Percentiles rank a stretch among this genome's conserved stretches.
phyloP scores from a whole-genome alignment of 2,888 invertebrate genomes.

The Meganola albula region DNA sequence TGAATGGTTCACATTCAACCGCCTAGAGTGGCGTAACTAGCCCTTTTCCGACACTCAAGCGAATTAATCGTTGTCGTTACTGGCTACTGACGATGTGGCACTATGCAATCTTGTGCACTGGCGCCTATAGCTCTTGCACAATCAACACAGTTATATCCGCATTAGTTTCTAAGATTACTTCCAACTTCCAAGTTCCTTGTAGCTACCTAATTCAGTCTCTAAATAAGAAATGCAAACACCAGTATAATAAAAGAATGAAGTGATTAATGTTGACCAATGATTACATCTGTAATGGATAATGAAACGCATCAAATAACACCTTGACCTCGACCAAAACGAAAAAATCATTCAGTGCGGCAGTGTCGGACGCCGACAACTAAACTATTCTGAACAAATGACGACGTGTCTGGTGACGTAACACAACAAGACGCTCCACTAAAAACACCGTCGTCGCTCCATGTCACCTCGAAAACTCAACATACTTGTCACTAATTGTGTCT shows the following conservation, averaged over 20 bases:
- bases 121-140: slow-evolving; percentile 33
- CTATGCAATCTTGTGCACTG: slow-evolving; percentile 7
- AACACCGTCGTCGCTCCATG: slow-evolving; percentile 27
- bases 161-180: too few species aligned
- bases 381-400: slow-evolving; percentile 54
- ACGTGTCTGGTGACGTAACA: slow-evolving; percentile 49
- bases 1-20: too few species aligned
- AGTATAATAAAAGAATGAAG: too few species aligned
- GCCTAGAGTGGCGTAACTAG: slow-evolving; percentile 33
- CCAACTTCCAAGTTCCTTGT: too few species aligned
- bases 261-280: too few species aligned
- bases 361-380: slow-evolving; percentile 28
- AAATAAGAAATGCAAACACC: too few species aligned
- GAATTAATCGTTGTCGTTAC: slow-evolving; percentile 27
- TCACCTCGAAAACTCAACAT: slow-evolving; percentile 34
- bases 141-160: too few species aligned
- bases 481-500: slow-evolving; percentile 31
- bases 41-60: slow-evolving; percentile 25
- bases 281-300: slow-evolving; percentile 21
- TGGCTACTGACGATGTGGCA: slow-evolving; percentile 29
- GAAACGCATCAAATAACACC: slow-evolving; percentile 34
- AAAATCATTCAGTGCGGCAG: slow-evolving; percentile 40
- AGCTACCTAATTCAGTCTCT: too few species aligned
- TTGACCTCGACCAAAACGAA: slow-evolving; percentile 57
- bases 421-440: slow-evolving; percentile 28